phyloP scores from a whole-genome alignment of 2,888 invertebrate genomes.

The Carcina quercana region DNA sequence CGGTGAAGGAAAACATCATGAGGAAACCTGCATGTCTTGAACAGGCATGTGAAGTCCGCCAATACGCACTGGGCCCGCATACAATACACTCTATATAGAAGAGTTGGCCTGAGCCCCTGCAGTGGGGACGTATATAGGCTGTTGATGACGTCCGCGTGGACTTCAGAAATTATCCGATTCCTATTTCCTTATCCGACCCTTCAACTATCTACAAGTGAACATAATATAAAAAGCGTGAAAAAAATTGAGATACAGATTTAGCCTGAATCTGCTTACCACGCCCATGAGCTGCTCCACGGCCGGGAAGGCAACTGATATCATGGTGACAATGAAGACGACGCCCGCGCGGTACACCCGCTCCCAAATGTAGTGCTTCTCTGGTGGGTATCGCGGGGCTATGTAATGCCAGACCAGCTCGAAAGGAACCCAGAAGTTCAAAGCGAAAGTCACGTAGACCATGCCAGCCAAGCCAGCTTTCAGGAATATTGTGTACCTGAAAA shows the following conservation, averaged over 20 bases:
- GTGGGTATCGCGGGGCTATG: constrained; percentile 22
- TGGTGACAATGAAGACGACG: constrained; percentile 24
- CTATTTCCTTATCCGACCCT: no score
- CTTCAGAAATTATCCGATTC: no score
- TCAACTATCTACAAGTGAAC: no score
- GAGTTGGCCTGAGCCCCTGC: no score
- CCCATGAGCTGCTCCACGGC: constrained; percentile 35
- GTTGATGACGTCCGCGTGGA: background rate
- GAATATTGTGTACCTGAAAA: constrained; percentile 30
- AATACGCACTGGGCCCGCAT: background rate
- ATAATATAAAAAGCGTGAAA: background rate
- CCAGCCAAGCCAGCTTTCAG: constrained; percentile 34
- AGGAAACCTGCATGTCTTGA: background rate
- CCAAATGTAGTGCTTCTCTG: constrained; percentile 33
- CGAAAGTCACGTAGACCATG: constrained; percentile 34
- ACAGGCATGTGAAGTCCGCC: background rate
- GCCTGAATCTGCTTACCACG: constrained; percentile 27
- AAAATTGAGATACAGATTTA: background rate
- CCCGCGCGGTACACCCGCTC: constrained; percentile 34
- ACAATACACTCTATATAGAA: background rate
- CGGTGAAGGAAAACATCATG: background rate
- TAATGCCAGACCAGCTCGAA: constrained; percentile 42
- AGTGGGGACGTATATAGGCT: no score
- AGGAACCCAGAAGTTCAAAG: constrained; percentile 39
- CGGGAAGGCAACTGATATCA: constrained; percentile 28